Evolutionary conservation across 2,888 invertebrate species (phyloP).

Genomic region (Acronicta aceris): DNA sequence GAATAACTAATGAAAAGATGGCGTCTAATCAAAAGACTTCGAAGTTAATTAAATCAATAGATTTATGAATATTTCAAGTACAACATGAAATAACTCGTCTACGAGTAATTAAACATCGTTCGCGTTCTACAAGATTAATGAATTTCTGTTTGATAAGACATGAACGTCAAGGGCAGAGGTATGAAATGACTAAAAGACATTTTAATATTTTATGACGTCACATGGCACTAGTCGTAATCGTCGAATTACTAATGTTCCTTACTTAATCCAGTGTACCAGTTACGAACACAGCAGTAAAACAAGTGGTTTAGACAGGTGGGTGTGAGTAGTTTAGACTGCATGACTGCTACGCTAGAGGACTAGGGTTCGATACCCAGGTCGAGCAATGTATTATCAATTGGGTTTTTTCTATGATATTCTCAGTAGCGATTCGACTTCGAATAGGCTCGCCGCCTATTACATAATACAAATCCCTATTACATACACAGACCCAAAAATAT

Average conservation of each 20-base stretch:
- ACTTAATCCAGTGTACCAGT: background rate
- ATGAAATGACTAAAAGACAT: conserved; percentile 11
- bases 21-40: too few relatives aligned
- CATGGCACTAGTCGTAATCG: background rate
- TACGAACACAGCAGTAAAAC: too few relatives aligned
- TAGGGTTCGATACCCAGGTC: too few relatives aligned
- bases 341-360: too few relatives aligned
- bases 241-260: background rate
- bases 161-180: conserved; percentile 10
- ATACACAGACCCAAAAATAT: too few relatives aligned
- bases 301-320: too few relatives aligned
- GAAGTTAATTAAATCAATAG: background rate
- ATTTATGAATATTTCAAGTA: conserved; percentile 19
- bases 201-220: conserved; percentile 32
- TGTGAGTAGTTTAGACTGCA: too few relatives aligned
- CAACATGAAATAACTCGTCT: conserved; percentile 14
- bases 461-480: too few relatives aligned
- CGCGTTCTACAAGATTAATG: conserved; percentile 34
- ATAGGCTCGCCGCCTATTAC: too few relatives aligned
- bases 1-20: background rate
- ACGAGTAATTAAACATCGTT: conserved; percentile 22
- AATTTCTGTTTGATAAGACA: conserved; percentile 20
- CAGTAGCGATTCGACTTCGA: too few relatives aligned
- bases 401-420: too few relatives aligned
- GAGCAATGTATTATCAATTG: too few relatives aligned